These are phyloP conservation scores for Taphrorychus bicolor DNA, from an alignment of 2,888 invertebrate species.

Conservation along the genomic window DNA sequence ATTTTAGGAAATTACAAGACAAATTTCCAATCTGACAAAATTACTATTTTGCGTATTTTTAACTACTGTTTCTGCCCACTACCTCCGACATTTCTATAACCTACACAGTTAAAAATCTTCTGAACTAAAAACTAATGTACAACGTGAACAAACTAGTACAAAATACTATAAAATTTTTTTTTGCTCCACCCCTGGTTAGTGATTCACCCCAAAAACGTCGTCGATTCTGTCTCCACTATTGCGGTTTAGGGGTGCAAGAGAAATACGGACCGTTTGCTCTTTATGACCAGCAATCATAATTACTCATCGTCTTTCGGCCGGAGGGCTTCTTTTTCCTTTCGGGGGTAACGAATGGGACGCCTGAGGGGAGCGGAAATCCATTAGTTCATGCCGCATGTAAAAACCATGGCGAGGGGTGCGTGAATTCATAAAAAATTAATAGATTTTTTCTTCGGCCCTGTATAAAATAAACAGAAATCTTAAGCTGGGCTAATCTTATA, in stretches of 20 bases:
- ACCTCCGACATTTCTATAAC: too few relatives aligned
- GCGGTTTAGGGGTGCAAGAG: constrained; percentile 26
- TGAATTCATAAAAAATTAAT: not conserved
- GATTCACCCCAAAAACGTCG: constrained; percentile 23
- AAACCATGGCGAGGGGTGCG: not conserved
- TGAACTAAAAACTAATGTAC: too few relatives aligned
- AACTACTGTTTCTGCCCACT: too few relatives aligned
- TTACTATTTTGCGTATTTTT: too few relatives aligned
- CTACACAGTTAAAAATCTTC: too few relatives aligned
- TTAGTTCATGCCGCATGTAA: constrained; percentile 29
- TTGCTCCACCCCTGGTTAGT: constrained; percentile 22
- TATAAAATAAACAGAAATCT: not conserved
- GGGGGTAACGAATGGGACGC: constrained; percentile 21
- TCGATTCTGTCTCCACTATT: constrained; percentile 27
- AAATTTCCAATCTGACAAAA: too few relatives aligned
- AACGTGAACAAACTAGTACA: too few relatives aligned
- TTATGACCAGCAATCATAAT: constrained; percentile 38
- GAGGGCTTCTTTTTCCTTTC: constrained; percentile 14
- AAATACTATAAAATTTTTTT: too few relatives aligned
- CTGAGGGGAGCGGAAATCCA: constrained; percentile 30
- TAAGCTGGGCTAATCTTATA: not conserved
- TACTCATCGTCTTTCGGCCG: constrained; percentile 36
- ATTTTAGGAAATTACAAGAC: too few relatives aligned
- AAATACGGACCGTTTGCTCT: constrained; percentile 31
- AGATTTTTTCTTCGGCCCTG: not conserved